phyloP scores from a whole-genome alignment of 2,888 invertebrate genomes.

The Thecocarcelia acutangulata region DNA sequence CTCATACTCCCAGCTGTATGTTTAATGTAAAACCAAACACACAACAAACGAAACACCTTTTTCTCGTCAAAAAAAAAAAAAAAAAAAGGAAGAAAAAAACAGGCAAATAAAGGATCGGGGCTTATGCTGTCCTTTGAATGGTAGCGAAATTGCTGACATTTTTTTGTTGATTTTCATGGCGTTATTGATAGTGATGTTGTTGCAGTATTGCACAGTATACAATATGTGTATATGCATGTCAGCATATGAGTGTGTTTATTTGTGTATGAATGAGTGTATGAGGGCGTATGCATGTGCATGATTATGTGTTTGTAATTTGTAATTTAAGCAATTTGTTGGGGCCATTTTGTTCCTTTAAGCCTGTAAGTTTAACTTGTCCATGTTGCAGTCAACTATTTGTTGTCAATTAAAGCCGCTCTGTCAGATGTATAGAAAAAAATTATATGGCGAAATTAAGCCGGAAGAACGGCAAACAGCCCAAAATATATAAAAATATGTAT shows the following conservation, averaged over 20 bases:
- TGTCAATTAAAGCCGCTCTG: conserved; percentile 62
- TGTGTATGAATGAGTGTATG: too few relatives aligned
- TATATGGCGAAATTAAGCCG: background rate
- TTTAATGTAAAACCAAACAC: too few relatives aligned
- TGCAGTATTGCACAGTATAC: background rate
- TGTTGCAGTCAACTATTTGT: conserved; percentile 45
- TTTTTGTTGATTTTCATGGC: conserved; percentile 48
- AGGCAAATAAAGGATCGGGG: too few relatives aligned
- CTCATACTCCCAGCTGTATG: background rate
- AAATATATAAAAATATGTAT: background rate
- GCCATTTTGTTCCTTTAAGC: conserved; percentile 39
- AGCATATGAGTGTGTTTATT: background rate
- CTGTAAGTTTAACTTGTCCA: conserved; percentile 51
- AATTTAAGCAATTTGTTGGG: conserved; percentile 23
- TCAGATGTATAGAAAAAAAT: conserved; percentile 44
- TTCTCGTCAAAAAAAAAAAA: background rate
- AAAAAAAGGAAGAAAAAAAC: background rate
- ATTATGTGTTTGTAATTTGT: conserved; percentile 24
- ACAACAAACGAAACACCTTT: background rate
- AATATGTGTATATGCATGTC: background rate
- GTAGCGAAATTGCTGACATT: conserved; percentile 48
- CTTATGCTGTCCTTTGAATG: conserved; percentile 23
- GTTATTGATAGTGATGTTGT: conserved; percentile 48
- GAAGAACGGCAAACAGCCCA: background rate
- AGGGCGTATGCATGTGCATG: background rate